phyloP scores from a whole-genome alignment of 2,113 vertebrate genomes.

The Pygoscelis adeliae region DNA sequence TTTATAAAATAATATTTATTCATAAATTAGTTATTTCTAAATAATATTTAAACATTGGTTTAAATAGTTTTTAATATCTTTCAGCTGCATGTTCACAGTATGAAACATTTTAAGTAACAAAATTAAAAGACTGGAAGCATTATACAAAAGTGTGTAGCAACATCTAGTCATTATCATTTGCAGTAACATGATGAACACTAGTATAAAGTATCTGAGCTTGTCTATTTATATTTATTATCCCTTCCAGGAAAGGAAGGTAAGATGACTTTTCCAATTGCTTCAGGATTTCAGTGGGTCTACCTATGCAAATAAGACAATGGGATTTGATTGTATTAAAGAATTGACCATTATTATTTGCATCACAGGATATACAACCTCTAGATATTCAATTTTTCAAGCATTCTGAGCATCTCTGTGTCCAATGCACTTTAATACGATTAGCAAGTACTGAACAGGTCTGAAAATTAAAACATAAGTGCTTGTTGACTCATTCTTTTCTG shows the following conservation, averaged over 20 bases:
- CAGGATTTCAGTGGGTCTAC: neutral
- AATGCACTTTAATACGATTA: neutral
- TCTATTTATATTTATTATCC: neutral
- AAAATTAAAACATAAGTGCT: neutral
- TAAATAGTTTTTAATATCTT: neutral
- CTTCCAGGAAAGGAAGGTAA: neutral
- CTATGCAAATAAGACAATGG: neutral
- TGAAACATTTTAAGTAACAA: neutral
- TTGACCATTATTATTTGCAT: neutral
- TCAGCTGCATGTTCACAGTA: neutral
- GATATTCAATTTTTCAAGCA: neutral
- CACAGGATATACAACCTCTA: neutral
- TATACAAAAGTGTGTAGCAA: neutral
- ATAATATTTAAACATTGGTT: no score
- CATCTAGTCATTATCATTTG: neutral
- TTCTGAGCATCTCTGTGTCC: neutral
- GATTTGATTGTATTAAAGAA: neutral
- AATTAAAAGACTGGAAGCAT: neutral
- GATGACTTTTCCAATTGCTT: neutral
- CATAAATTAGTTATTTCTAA: no score
- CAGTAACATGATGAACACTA: neutral
- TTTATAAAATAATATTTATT: no score
- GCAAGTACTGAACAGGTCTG: neutral
- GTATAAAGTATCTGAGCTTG: neutral
- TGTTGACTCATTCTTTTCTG: neutral